These are phyloP conservation scores for Blastobasis lacticolella DNA, from an alignment of 2,888 invertebrate genomes.

Conservation along the genomic window DNA sequence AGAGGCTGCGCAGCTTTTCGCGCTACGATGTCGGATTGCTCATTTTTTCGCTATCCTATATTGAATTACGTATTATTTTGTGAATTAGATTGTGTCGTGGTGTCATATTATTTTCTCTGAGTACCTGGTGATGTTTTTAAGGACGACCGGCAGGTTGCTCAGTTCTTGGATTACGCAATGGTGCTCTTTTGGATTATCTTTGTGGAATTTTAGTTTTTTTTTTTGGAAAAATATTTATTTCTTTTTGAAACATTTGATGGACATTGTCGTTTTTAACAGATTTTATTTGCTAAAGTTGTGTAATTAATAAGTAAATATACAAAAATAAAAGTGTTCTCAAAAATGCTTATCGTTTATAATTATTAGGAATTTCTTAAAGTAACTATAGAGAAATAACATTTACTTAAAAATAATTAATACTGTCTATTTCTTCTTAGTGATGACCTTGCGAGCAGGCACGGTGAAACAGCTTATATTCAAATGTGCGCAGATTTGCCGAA, in stretches of 20 bases:
- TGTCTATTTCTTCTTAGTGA: no score
- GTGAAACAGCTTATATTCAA: constrained; percentile 89
- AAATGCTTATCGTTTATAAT: no score
- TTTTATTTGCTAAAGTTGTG: no score
- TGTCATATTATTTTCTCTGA: constrained; percentile 56
- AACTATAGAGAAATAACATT: no score
- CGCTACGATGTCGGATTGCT: constrained; percentile 51
- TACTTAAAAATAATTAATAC: no score
- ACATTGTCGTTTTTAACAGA: no score
- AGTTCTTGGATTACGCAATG: constrained; percentile 6
- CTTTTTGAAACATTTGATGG: neutral
- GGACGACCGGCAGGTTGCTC: constrained; percentile 50
- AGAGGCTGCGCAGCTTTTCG: constrained; percentile 47
- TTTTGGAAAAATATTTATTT: constrained; percentile 1
- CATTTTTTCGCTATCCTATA: constrained; percentile 66
- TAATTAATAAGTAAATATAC: neutral
- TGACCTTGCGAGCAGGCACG: constrained; percentile 23
- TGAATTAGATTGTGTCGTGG: constrained; percentile 69
- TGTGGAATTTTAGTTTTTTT: neutral
- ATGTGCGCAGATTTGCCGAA: constrained; percentile 92
- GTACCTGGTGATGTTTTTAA: constrained; percentile 45
- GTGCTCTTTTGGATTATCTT: neutral
- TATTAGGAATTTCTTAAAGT: no score
- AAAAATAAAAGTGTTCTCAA: neutral
- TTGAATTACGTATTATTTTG: constrained; percentile 71